These are phyloP conservation scores for Drosophila insularis DNA, from an alignment of 1,140 invertebrate genomes.

Conservation along the genomic window DNA sequence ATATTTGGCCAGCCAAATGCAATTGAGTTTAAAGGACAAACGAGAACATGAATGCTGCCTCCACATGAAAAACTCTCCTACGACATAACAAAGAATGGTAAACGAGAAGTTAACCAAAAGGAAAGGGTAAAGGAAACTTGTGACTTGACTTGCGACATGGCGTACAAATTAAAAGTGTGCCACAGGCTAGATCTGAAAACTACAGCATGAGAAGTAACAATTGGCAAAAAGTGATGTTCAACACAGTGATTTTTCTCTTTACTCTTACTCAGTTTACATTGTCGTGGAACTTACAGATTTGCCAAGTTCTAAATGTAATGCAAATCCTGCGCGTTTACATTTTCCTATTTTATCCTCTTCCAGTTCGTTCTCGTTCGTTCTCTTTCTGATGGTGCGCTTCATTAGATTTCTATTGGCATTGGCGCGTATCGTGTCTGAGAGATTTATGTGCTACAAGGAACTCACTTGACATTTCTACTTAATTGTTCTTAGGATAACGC, in stretches of 20 bases:
- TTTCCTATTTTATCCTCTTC: too few species aligned
- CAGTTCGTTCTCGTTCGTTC: too few species aligned
- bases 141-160: conserved; percentile 62
- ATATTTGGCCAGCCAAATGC: conserved; percentile 39
- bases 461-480: conserved; percentile 52
- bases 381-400: conserved; percentile 7
- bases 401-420: conserved; percentile 21
- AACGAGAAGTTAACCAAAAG: not conserved
- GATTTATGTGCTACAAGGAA: conserved; percentile 41
- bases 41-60: conserved; percentile 34
- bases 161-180: conserved; percentile 72
- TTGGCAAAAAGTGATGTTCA: not conserved
- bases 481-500: conserved; percentile 25
- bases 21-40: conserved; percentile 75
- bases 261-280: too few species aligned
- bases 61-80: not conserved
- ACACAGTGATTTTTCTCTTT: too few species aligned
- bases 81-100: not conserved
- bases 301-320: conserved; percentile 3
- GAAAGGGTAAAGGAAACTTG: not conserved
- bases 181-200: conserved; percentile 55
- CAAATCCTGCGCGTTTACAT: conserved; percentile 39
- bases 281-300: not conserved
- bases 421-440: conserved; percentile 34
- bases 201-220: conserved; percentile 21